These are phyloP conservation scores for Campoletis sonorensis DNA, from an alignment of 1,140 invertebrate species.

Conservation along the genomic window DNA sequence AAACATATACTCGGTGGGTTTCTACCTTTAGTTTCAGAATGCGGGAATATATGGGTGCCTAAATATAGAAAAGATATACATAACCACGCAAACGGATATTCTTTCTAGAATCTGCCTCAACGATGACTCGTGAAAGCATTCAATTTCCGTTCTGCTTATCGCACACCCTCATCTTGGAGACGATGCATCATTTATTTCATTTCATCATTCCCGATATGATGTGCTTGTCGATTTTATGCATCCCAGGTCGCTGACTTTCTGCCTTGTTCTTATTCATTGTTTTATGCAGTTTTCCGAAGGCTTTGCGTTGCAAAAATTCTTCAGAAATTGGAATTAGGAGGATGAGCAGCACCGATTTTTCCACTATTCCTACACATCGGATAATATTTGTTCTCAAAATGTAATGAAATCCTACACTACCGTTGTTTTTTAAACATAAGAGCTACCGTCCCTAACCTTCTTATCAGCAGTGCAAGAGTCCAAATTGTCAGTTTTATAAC, in stretches of 20 bases:
- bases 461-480: background rate
- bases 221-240: conserved; percentile 1
- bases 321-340: too few relatives aligned
- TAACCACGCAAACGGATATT: conserved; percentile 55
- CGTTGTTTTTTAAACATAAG: background rate
- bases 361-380: too few relatives aligned
- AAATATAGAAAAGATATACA: conserved; percentile 40
- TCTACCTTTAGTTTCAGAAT: too few relatives aligned
- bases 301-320: too few relatives aligned
- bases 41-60: background rate
- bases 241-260: background rate
- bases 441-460: background rate
- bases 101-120: conserved; percentile 59
- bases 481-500: background rate
- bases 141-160: conserved; percentile 74
- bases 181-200: conserved; percentile 59
- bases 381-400: background rate
- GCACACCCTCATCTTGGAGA: conserved; percentile 69
- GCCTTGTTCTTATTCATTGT: background rate
- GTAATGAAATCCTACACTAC: too few relatives aligned
- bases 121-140: conserved; percentile 74
- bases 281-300: too few relatives aligned
- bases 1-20: too few relatives aligned
- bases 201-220: conserved; percentile 46
- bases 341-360: too few relatives aligned